Base-by-base conservation (phyloP, 2,797 vertebrate species). In the Rhinophrynus dorsalis region DNA sequence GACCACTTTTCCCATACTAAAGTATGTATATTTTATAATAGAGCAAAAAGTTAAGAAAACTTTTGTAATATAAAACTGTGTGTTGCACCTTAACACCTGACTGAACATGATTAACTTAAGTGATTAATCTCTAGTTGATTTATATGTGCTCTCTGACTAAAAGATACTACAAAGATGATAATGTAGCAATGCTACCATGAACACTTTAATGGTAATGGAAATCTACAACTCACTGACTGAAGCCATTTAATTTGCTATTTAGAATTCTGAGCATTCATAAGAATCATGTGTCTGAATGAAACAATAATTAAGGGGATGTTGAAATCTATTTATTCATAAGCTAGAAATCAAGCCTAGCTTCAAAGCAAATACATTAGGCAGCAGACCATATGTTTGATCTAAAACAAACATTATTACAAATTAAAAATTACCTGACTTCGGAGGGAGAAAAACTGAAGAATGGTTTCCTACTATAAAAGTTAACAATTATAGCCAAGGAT, bases 291-390 rank as follows among this genome's bases (percentile, higher is more conserved):
- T 71, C 60, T 30, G 35, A 56, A 63, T 57, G 51, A 55, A 57
- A 71, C 51, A 57, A 62, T 62, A 70, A 71, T 71, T 71, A 71
- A 64, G 51, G 56, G 68, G 64, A 64, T 57, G 60, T 60, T 63
- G 52, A 71, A 63, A 57, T 64, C 51, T 38, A 56, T 70, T 70
- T 33, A 70, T 56, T 55, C 58, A 55, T 70, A 63, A 62, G 59
- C 58, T 62, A 70, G 60, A 52, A 56, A 37, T 38, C 58, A 70
- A 52, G 57, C 56, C 57, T 57, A 44, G 67, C 37, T 60, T 60
- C 58, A 68, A 61, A 68, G 67, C 56, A 60, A 61, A 54, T 60
- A 59, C 32, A 68, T 68, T 68, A 68, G 45, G 26, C 37, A 54
- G 45, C 10, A 42, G 32, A 58, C 65, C 65, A 50, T 67, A 58